A percentile compares a stretch with the other conserved stretches of the same genome.
Conservation (phyloP, 2,797 vertebrate species). For the Lithobates sylvaticus region DNA sequence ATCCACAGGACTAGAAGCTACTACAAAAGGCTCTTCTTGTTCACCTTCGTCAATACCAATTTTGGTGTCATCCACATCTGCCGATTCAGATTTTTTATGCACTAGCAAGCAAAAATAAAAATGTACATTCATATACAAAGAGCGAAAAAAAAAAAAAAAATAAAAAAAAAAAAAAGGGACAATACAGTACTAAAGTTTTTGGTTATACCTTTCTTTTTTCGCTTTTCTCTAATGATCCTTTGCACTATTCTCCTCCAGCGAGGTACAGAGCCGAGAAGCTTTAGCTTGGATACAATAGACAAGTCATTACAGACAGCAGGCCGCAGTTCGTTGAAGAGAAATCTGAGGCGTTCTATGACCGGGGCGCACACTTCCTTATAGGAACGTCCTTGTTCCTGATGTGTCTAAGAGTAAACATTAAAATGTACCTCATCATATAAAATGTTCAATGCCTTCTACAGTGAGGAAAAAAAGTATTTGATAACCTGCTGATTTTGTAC, state of each 20-base stretch:
- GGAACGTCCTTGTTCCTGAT: constrained; percentile 98
- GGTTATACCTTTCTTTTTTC: constrained; percentile 88
- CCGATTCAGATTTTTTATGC: constrained; percentile 91
- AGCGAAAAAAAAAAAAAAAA: too few species aligned
- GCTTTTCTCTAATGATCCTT: constrained; percentile 92
- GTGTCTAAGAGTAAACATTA: constrained; percentile 81
- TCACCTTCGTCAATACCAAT: constrained; percentile 93
- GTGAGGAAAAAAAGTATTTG: too few species aligned
- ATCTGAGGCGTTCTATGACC: constrained; percentile 94
- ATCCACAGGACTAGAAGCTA: constrained; percentile 87
- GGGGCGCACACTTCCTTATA: constrained; percentile 98
- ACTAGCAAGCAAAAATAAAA: constrained; percentile 71
- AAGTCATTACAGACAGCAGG: constrained; percentile 96
- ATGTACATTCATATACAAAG: background rate
- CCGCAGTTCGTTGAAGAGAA: constrained; percentile 95
- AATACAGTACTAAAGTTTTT: background rate
- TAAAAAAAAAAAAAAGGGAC: too few species aligned
- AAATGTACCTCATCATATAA: background rate
- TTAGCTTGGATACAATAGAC: constrained; percentile 94
- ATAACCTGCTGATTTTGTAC: too few species aligned
- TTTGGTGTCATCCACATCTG: constrained; percentile 92
- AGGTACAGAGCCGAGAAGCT: constrained; percentile 92
- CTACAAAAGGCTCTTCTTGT: constrained; percentile 85
- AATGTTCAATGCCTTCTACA: background rate
- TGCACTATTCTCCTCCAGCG: constrained; percentile 94